Evolutionary conservation across 2,797 vertebrate species (phyloP).

Genomic region (Labroides dimidiatus): DNA sequence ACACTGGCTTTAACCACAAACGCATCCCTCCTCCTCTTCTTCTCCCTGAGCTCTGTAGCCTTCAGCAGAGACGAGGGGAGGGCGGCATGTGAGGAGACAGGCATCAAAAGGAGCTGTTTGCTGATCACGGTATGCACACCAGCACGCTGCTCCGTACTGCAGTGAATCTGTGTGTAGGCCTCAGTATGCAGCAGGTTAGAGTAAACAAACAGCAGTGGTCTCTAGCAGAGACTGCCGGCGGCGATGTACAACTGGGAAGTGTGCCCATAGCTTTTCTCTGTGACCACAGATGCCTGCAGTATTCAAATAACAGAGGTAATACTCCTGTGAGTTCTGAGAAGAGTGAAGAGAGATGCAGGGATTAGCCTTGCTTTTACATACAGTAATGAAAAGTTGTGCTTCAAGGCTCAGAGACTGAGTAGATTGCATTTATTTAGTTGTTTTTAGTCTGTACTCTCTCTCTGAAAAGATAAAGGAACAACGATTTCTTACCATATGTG

Average conservation of each 20-base stretch:
- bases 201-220: slow-evolving; percentile 73
- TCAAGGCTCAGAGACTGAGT: too few relatives aligned
- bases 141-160: slow-evolving; percentile 49
- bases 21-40: slow-evolving; percentile 28
- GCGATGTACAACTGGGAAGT: slow-evolving; percentile 64
- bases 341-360: slow-evolving; percentile 30
- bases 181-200: slow-evolving; percentile 58
- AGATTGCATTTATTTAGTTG: too few relatives aligned
- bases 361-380: slow-evolving; percentile 44
- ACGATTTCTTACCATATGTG: too few relatives aligned
- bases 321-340: slow-evolving; percentile 2
- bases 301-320: slow-evolving; percentile 50
- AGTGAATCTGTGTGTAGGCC: slow-evolving; percentile 61
- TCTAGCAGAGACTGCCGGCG: slow-evolving; percentile 56
- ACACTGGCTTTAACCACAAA: slow-evolving; percentile 23
- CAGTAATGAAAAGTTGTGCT: too few relatives aligned
- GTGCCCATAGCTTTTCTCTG: slow-evolving; percentile 46
- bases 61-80: slow-evolving; percentile 38
- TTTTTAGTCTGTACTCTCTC: too few relatives aligned
- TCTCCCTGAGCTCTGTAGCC: slow-evolving; percentile 33
- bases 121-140: slow-evolving; percentile 46
- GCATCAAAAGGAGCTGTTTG: slow-evolving; percentile 70
- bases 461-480: too few relatives aligned
- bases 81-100: slow-evolving; percentile 44
- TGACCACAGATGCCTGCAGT: slow-evolving; percentile 55